A percentile compares a stretch with the other conserved stretches of the same genome.
These are phyloP conservation scores for Plecturocebus donacophilus DNA, from an alignment of 2,113 vertebrate species.

Conservation along the genomic window DNA sequence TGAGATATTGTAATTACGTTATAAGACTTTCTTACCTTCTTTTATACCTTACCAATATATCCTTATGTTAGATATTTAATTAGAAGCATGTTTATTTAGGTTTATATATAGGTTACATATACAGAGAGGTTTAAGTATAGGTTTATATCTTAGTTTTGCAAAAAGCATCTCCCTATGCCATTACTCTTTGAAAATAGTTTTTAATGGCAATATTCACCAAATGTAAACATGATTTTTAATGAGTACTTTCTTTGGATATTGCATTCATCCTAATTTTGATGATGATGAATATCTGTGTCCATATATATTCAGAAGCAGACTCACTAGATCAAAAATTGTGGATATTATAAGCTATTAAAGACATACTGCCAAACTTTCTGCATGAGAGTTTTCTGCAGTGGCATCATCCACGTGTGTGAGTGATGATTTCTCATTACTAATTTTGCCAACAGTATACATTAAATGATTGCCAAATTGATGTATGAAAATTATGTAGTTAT, in stretches of 20 bases:
- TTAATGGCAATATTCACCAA: neutral
- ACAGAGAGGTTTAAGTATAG: neutral
- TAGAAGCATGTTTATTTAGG: neutral
- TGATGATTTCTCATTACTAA: neutral
- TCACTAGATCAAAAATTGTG: neutral
- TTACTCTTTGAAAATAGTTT: slow-evolving; percentile 20
- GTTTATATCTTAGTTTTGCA: neutral
- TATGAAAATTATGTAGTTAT: neutral
- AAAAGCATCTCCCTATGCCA: neutral
- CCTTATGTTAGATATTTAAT: neutral
- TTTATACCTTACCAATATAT: neutral
- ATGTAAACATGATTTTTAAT: neutral
- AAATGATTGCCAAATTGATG: neutral
- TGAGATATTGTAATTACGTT: neutral
- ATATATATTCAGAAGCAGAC: neutral
- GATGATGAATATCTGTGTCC: neutral
- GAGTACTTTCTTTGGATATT: neutral
- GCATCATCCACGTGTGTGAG: neutral
- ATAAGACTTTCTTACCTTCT: neutral
- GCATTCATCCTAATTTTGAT: neutral
- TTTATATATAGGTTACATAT: neutral
- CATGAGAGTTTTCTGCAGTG: neutral
- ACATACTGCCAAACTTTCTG: neutral
- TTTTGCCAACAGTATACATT: neutral
- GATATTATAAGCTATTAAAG: neutral